Conservation (phyloP, 1,140 invertebrate species). For the Psilanteris sp. region DNA sequence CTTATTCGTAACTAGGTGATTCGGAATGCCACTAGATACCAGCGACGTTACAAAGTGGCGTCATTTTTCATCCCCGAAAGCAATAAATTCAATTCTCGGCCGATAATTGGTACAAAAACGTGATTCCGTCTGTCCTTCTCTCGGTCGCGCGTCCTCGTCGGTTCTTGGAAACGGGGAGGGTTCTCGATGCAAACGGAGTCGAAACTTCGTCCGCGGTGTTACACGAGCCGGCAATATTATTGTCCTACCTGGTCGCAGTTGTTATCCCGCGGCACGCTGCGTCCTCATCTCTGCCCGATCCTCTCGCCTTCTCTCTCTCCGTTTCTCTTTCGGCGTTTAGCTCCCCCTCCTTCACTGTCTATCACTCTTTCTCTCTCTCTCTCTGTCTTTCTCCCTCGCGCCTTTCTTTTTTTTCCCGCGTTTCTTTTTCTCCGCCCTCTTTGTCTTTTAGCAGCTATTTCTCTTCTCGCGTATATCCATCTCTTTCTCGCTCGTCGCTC, state of each 20-base stretch:
- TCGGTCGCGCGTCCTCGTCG: constrained; percentile 32
- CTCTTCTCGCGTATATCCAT: too few species aligned
- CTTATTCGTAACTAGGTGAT: too few species aligned
- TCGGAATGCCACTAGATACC: too few species aligned
- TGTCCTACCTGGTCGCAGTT: constrained; percentile 66
- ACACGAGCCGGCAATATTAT: constrained; percentile 64
- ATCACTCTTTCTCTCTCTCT: too few species aligned
- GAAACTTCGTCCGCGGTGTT: constrained; percentile 69
- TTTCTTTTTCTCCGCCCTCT: constrained; percentile 9
- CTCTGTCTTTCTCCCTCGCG: constrained; percentile 9
- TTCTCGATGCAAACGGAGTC: constrained; percentile 69
- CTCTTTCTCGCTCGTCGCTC: constrained; percentile 51
- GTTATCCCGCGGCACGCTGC: constrained; percentile 67
- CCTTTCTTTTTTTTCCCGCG: not conserved
- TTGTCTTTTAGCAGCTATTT: constrained; percentile 22
- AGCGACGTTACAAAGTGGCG: too few species aligned
- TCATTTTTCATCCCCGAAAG: constrained; percentile 14
- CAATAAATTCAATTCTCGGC: constrained; percentile 51
- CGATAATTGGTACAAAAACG: constrained; percentile 61
- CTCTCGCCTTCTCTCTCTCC: constrained; percentile 22
- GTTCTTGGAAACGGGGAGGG: constrained; percentile 67
- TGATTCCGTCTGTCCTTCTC: constrained; percentile 50
- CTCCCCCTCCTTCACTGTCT: constrained; percentile 21
- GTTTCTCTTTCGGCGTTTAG: constrained; percentile 8
- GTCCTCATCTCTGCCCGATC: constrained; percentile 17